phyloP scores from a whole-genome alignment of 2,797 vertebrate genomes.

The Coendou prehensilis region DNA sequence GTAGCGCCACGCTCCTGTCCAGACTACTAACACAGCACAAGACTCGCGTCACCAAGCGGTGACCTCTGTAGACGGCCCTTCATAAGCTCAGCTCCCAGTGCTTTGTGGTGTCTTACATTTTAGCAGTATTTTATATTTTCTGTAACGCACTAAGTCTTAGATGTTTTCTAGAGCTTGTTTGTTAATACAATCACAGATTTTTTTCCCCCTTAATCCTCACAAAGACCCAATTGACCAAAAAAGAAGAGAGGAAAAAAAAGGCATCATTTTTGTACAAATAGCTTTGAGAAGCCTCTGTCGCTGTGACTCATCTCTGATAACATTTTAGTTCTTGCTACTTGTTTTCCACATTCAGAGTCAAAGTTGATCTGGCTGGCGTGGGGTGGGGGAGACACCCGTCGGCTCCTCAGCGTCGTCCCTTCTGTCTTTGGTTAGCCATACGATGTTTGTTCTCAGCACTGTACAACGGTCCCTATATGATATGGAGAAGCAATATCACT shows the following conservation, averaged over 20 bases:
- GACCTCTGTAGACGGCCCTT: slow-evolving; percentile 88
- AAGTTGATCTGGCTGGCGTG: slow-evolving; percentile 91
- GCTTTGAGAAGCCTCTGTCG: slow-evolving; percentile 92
- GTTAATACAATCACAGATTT: slow-evolving; percentile 90
- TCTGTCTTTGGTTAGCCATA: slow-evolving; percentile 94
- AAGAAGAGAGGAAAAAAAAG: slow-evolving; percentile 82
- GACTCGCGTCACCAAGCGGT: slow-evolving; percentile 88
- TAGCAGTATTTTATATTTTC: slow-evolving; percentile 93
- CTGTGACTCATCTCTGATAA: slow-evolving; percentile 91
- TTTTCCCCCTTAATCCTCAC: slow-evolving; percentile 87
- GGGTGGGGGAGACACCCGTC: slow-evolving; percentile 89
- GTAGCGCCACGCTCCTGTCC: slow-evolving; percentile 89
- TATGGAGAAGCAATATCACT: slow-evolving; percentile 99
- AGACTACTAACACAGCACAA: slow-evolving; percentile 93
- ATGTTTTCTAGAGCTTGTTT: slow-evolving; percentile 91
- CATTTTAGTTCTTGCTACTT: slow-evolving; percentile 91
- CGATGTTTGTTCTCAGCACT: slow-evolving; percentile 99
- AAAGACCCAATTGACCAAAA: slow-evolving; percentile 92
- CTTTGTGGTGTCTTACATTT: slow-evolving; percentile 91
- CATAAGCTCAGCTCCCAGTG: slow-evolving; percentile 88
- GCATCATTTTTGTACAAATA: slow-evolving; percentile 90
- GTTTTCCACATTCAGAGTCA: slow-evolving; percentile 89
- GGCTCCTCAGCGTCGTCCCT: slow-evolving; percentile 88
- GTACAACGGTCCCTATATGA: slow-evolving; percentile 99
- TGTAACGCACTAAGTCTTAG: slow-evolving; percentile 93